These are phyloP conservation scores for Eulemur coronatus DNA, from an alignment of 2,797 vertebrate species.

Conservation along the genomic window DNA sequence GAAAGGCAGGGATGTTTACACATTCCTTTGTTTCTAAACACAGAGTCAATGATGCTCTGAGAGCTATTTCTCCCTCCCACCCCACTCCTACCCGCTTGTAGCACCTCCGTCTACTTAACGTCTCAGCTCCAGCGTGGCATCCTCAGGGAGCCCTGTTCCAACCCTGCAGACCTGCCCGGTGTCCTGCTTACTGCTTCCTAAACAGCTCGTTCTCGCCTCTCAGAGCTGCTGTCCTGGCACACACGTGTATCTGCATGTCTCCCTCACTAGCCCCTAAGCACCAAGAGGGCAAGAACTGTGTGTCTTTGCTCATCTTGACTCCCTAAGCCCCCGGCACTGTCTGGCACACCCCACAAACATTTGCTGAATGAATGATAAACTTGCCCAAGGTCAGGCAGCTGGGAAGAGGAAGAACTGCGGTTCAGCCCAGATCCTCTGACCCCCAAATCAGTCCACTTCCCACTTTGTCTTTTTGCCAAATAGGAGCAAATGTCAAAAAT, in stretches of 20 bases:
- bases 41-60: neutral
- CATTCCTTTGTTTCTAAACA: neutral
- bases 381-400: neutral
- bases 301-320: neutral
- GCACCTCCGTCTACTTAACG: accelerated
- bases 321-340: neutral
- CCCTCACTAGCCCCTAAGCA: neutral
- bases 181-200: neutral
- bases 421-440: neutral
- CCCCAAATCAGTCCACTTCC: neutral
- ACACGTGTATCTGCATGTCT: accelerated
- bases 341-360: neutral
- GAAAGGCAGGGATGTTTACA: neutral
- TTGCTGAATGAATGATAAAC: neutral
- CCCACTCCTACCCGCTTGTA: neutral
- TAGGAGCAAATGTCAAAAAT: neutral
- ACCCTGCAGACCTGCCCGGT: neutral
- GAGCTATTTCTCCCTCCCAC: neutral
- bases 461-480: neutral
- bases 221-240: neutral
- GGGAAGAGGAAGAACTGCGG: neutral
- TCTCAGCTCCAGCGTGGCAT: accelerated
- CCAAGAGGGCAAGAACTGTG: neutral
- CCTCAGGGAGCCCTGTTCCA: neutral
- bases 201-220: neutral